Base-by-base conservation (phyloP, 2,797 vertebrate genomes). In the Myotis planiceps region DNA sequence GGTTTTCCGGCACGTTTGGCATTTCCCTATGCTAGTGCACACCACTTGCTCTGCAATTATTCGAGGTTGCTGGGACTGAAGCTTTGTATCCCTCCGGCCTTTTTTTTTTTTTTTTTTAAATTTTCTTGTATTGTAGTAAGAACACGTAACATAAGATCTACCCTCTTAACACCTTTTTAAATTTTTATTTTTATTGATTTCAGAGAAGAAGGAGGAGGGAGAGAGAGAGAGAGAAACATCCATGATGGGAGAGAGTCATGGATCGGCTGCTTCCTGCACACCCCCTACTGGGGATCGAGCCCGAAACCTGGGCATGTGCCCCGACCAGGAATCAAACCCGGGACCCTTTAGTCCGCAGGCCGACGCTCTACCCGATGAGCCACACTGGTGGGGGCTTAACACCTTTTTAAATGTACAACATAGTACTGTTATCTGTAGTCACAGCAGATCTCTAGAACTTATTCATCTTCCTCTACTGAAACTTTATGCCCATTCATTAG, bases 1-100 rank as follows among this genome's bases (percentile, higher is more conserved):
- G 8, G 49, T 29, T 58, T 10, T 8, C 32, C 3, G 1, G 45
- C 32, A 1, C 13, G 15, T 19, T 42, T 45, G 42, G 15, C 9
- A 6, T 32, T 53, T 21, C 34, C 58, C 15, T 34, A 4, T 53
- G 42, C 12, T 9, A 0, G 13, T 14, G 3, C n/a, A 14, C 0
- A 8, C 2, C 15, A 9, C 23, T 58, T 58, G 18, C 14, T 71
- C 49, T 78, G 53, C 37, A 45, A 74, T 78, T 13, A 39, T 6
- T 0, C 16, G 0, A 7, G 0, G 37, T 25, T 27, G 18, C 25
- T 9, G 42, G 80, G 71, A 34, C 37, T 10, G 6, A n/a, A 34
- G 51, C 29, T 85, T 51, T 55, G 16, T 19, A 10, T 16, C 5
- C 65, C 12, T 85, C 3, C 0, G 5, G 15, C 1, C n/a, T 78